Percentiles rank a stretch among this genome's conserved stretches.
Conservation (phyloP, 2,888 invertebrate genomes). For the Chorisops tibialis region DNA sequence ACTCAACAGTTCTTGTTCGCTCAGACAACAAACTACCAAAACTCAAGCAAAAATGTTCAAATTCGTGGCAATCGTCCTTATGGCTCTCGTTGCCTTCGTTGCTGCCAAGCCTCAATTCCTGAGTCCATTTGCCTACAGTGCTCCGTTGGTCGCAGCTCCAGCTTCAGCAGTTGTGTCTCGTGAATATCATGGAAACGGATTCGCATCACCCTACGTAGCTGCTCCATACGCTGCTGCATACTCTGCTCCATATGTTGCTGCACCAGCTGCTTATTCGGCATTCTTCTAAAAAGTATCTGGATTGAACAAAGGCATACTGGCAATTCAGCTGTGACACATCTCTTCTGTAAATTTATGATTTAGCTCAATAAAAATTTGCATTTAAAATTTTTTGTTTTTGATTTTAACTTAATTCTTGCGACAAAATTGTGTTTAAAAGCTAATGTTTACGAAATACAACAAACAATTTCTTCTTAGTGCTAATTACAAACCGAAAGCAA, state of each 20-base stretch:
- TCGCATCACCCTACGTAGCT: conserved; percentile 45
- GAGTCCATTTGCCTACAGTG: conserved; percentile 39
- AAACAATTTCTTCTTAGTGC: too few species aligned
- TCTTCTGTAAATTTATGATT: too few species aligned
- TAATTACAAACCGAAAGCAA: too few species aligned
- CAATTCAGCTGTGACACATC: not conserved
- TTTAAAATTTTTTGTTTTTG: too few species aligned
- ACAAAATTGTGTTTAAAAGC: too few species aligned
- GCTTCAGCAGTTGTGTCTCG: conserved; percentile 58
- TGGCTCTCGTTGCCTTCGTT: conserved; percentile 48
- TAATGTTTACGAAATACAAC: too few species aligned
- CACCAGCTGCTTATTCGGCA: conserved; percentile 38
- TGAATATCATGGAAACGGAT: conserved; percentile 55
- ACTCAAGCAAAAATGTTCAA: conserved; percentile 31
- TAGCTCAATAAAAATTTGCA: too few species aligned
- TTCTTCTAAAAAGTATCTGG: too few species aligned
- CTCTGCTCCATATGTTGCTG: conserved; percentile 35
- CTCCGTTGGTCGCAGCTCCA: conserved; percentile 50
- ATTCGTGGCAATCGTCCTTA: conserved; percentile 48
- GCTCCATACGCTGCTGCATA: conserved; percentile 41
- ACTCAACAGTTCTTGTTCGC: too few species aligned
- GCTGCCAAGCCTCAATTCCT: conserved; percentile 48
- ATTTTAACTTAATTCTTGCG: too few species aligned
- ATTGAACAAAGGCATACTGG: too few species aligned
- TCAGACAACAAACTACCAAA: too few species aligned